Conservation (phyloP, 2,113 vertebrate genomes). For the Engystomops pustulosus region DNA sequence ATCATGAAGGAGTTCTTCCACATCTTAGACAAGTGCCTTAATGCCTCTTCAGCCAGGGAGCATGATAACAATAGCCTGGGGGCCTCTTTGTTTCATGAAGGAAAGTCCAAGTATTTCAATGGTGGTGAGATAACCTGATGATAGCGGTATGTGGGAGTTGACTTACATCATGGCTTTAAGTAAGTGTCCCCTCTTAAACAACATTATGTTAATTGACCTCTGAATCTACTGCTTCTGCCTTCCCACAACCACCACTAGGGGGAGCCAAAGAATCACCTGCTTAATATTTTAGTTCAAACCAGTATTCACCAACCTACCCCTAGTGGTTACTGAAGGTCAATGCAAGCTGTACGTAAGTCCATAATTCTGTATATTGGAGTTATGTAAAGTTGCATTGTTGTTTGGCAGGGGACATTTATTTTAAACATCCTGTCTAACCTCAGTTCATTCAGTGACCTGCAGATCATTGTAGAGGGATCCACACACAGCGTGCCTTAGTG, state of each 20-base stretch:
- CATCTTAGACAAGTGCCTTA: constrained; percentile 47
- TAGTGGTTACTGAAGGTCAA: not conserved
- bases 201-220: not conserved
- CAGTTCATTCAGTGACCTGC: not conserved
- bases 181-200: not conserved
- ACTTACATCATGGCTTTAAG: not conserved
- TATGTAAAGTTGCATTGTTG: not conserved
- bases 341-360: too few relatives aligned
- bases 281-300: not conserved
- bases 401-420: not conserved
- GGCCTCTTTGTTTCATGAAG: not conserved
- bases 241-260: not conserved
- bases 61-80: not conserved
- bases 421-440: constrained; percentile 8
- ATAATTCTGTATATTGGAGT: not conserved
- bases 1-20: not conserved
- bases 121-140: not conserved
- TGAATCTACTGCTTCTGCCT: not conserved
- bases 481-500: constrained; percentile 30
- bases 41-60: constrained; percentile 21
- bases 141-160: not conserved
- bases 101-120: constrained; percentile 14
- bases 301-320: not conserved
- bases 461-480: not conserved
- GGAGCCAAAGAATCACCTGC: not conserved